Base-by-base conservation (phyloP, 1,140 invertebrate species). In the Eciton burchellii region DNA sequence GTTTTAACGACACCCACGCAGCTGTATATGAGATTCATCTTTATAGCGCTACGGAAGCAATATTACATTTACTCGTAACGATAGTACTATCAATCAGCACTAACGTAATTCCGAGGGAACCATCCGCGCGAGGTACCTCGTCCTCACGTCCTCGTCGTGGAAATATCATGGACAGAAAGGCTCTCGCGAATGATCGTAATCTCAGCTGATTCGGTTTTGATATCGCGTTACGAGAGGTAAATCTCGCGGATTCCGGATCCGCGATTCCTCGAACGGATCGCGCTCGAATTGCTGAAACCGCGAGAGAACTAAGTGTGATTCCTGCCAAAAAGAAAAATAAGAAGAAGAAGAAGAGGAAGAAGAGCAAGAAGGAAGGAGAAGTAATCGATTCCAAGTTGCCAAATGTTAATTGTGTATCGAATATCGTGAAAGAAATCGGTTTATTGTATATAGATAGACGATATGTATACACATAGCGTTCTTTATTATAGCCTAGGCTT, bases 361-460 rank as follows among this genome's bases (percentile, higher is more conserved):
- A n/a, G n/a, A n/a, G n/a, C n/a, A n/a, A 73, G 81, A 88, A 89
- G 88, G 72, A 89, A 35, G 66, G 74, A 72, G 70, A 73, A 71
- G 41, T 74, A 86, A 83, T 77, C 63, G 76, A 83, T 83, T 91
- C 90, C 86, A 84, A 90, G 89, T 91, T 91, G 91, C 91, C 91
- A 90, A 92, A 87, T 86, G 87, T 90, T 89, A 73, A 85, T 65
- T 68, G 65, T 85, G 71, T 84, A 86, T 79, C 63, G 74, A 83
- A 89, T 70, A 66, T 88, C 79, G 84, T 71, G 83, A 81, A 76
- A 68, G 72, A 81, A 85, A 85, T 90, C 88, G 79, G 62, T 88
- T 89, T 90, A 90, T 88, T 91, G 91, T 91, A 92, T 81, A 92
- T 92, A 92, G 89, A 91, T 92, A 91, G 87, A 89, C 41, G 72